These are phyloP conservation scores for Melieria omissa DNA, from an alignment of 2,888 invertebrate species.

Conservation along the genomic window DNA sequence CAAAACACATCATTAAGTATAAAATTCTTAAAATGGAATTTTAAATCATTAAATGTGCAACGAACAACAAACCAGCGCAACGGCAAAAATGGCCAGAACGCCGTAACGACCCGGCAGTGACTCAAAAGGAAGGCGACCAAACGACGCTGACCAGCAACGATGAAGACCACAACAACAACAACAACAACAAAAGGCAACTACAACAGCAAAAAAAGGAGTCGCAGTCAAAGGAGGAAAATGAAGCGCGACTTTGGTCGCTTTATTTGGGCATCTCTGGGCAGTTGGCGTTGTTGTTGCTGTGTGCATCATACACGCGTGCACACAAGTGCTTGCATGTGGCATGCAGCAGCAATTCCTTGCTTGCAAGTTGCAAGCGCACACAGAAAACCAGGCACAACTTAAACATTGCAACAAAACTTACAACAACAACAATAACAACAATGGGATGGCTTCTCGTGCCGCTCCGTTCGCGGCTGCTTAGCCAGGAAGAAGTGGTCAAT, in stretches of 20 bases:
- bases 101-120: slow-evolving; percentile 11
- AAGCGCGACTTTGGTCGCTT: not conserved
- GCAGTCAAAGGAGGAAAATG: not conserved
- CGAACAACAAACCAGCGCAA: slow-evolving; percentile 42
- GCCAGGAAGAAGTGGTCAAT: not conserved
- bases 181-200: slow-evolving; percentile 11
- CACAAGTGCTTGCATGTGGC: not conserved
- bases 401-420: not conserved
- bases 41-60: slow-evolving; percentile 63
- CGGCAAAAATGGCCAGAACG: slow-evolving; percentile 12
- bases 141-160: too few relatives aligned
- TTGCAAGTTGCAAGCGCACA: not conserved
- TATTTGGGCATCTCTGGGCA: not conserved
- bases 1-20: slow-evolving; percentile 68
- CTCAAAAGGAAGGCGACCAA: too few relatives aligned
- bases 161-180: not conserved
- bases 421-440: too few relatives aligned
- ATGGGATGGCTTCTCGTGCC: too few relatives aligned
- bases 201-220: not conserved
- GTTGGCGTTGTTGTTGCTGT: too few relatives aligned
- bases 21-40: slow-evolving; percentile 69
- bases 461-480: not conserved
- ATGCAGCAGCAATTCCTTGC: not conserved
- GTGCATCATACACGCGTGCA: too few relatives aligned
- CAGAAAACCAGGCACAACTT: not conserved